A percentile compares a stretch with the other conserved stretches of the same genome.
phyloP scores from a whole-genome alignment of 2,113 vertebrate species.

The Calonectris borealis region DNA sequence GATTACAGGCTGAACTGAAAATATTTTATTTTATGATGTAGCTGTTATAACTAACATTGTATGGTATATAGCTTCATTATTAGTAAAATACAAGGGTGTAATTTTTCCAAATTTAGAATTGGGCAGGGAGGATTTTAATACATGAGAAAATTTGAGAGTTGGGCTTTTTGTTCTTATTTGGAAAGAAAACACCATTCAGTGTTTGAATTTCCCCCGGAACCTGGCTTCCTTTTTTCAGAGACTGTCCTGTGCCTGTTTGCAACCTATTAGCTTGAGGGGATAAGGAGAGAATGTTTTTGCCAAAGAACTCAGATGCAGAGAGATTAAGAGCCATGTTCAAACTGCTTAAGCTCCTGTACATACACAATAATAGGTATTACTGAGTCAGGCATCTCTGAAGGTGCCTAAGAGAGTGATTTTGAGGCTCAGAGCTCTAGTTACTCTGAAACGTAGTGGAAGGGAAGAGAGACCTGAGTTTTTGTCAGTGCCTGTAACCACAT shows the following conservation, averaged over 20 bases:
- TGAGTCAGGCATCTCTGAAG: neutral
- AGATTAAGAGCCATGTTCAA: neutral
- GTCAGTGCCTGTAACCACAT: neutral
- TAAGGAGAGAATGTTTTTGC: neutral
- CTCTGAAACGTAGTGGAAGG: neutral
- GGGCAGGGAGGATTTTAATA: neutral
- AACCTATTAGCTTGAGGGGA: neutral
- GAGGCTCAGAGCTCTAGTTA: neutral
- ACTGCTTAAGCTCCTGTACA: neutral
- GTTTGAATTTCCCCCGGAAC: neutral
- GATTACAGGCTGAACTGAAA: neutral
- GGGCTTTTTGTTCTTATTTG: neutral
- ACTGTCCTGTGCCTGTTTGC: neutral
- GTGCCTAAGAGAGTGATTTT: neutral
- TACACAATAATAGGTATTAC: neutral
- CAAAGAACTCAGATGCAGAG: neutral
- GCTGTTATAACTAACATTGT: neutral
- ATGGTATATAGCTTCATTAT: neutral
- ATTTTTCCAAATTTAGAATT: neutral
- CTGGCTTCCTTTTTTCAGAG: neutral
- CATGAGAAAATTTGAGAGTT: neutral
- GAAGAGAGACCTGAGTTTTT: neutral
- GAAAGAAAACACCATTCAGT: neutral
- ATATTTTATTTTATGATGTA: neutral
- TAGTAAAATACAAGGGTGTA: neutral